Evolutionary conservation across 2,888 invertebrate genomes (phyloP), one percentile per base, ranked within the genome.

Genomic region (Andrena haemorrhoa): DNA sequence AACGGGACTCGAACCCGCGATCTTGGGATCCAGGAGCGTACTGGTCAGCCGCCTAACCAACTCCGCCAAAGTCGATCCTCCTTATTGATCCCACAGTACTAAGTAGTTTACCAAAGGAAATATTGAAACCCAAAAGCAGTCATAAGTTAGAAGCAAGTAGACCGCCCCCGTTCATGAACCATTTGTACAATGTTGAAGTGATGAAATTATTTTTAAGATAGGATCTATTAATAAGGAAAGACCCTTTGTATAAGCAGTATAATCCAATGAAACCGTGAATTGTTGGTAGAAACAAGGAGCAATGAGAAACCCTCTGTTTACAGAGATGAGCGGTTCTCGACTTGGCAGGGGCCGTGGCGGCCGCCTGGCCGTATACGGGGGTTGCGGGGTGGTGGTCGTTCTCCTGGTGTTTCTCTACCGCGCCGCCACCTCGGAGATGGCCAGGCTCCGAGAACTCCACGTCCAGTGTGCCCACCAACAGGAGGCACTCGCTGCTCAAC

Each of bases 281-380:
- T 61, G 4, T n/a, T 61, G 16, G 31, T 7, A 61, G n/a, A 33
- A 20, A 23, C 3, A 2, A 51, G 12, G 2, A 23, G 7, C 53
- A 41, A 47, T 61, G 10, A 1, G 8, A 12, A 51, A 80, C 4
- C 3, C 49, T 63, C 58, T 41, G 12, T 79, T 88, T 84, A 12
- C 79, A 93, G 93, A 91, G 86, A 94, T 94, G 94, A 94, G 86
- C 84, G 93, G 92, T 81, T 91, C 94, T 88, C 91, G 92, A 84
- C 90, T 94, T 70, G 93, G 93, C 85, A 92, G 93, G 83, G 93
- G 93, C 86, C 93, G 94, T 76, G 91, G 90, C 61, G 92, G 92
- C 83, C 93, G 94, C 73, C 86, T 93, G 75, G 93, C 92, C 72
- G 85, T 93, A 51, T 93, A 93, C 75, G 91, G 86, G 53, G 90